phyloP scores from a whole-genome alignment of 2,113 vertebrate species.

The Scolopax mira region DNA sequence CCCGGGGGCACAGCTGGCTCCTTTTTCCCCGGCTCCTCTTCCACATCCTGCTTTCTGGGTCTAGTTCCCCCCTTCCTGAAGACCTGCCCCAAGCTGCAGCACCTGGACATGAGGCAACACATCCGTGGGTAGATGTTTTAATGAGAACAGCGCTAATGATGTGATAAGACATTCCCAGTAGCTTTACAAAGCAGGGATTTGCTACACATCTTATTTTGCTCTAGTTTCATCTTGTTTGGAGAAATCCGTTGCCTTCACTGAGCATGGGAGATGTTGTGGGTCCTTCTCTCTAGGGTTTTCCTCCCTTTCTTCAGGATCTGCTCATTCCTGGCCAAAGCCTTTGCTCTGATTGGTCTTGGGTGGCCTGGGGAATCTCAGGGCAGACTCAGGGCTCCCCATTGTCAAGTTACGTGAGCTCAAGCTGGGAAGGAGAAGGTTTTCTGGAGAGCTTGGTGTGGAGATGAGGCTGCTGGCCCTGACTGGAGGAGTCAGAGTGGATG shows the following conservation, averaged over 20 bases:
- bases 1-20: background rate
- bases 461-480: background rate
- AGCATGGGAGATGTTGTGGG: background rate
- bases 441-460: background rate
- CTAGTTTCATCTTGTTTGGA: background rate
- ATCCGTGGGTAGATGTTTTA: background rate
- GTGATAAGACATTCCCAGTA: background rate
- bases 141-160: background rate
- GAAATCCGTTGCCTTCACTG: background rate
- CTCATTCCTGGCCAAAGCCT: background rate
- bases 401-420: background rate
- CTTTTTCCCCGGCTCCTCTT: background rate
- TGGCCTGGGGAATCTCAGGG: background rate
- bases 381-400: background rate
- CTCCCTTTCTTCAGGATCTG: background rate
- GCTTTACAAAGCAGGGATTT: background rate
- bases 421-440: background rate
- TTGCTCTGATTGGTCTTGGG: background rate
- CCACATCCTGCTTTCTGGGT: background rate
- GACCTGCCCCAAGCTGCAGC: rapidly evolving
- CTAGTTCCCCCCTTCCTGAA: background rate
- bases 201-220: background rate
- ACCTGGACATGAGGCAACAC: background rate
- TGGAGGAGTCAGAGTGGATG: rapidly evolving
- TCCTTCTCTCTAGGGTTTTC: background rate